Evolutionary conservation across 1,140 invertebrate species (phyloP).

Genomic region (Lasioglossum albipes): DNA sequence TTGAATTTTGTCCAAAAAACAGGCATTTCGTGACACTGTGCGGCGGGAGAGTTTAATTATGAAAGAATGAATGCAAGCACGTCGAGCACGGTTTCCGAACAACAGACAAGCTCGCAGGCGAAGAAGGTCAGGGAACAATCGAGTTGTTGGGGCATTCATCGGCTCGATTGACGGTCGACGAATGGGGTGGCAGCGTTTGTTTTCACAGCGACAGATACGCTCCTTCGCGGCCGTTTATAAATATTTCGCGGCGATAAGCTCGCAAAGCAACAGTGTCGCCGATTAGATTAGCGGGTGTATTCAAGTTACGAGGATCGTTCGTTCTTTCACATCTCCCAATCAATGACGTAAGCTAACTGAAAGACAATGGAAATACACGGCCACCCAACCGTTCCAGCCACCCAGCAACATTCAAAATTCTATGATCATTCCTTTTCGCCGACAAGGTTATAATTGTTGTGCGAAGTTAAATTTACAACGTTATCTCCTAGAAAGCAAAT

Average conservation of each 20-base stretch:
- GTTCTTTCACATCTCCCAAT: not conserved
- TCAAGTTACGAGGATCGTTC: slow-evolving; percentile 9
- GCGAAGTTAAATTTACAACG: too few species aligned
- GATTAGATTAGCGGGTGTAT: slow-evolving; percentile 40
- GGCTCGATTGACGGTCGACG: slow-evolving; percentile 15
- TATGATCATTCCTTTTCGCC: too few species aligned
- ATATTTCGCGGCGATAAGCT: slow-evolving; percentile 10
- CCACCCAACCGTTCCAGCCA: not conserved
- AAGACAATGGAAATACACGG: slow-evolving; percentile 1
- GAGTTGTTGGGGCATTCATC: slow-evolving; percentile 21
- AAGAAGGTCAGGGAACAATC: slow-evolving; percentile 13
- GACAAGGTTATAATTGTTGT: too few species aligned
- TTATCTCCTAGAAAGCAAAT: too few species aligned
- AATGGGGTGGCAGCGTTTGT: slow-evolving; percentile 20
- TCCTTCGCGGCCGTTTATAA: slow-evolving; percentile 1
- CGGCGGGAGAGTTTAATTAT: too few species aligned
- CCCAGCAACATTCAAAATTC: too few species aligned
- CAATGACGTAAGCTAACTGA: not conserved
- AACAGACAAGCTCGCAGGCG: not conserved
- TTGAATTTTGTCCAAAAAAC: too few species aligned
- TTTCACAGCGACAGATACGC: slow-evolving; percentile 20
- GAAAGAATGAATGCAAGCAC: too few species aligned
- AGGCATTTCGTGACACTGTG: too few species aligned
- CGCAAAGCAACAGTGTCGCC: not conserved
- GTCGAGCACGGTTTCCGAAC: not conserved